Evolutionary conservation across 2,888 invertebrate genomes (phyloP).

Genomic region (Crocallis elinguaria): DNA sequence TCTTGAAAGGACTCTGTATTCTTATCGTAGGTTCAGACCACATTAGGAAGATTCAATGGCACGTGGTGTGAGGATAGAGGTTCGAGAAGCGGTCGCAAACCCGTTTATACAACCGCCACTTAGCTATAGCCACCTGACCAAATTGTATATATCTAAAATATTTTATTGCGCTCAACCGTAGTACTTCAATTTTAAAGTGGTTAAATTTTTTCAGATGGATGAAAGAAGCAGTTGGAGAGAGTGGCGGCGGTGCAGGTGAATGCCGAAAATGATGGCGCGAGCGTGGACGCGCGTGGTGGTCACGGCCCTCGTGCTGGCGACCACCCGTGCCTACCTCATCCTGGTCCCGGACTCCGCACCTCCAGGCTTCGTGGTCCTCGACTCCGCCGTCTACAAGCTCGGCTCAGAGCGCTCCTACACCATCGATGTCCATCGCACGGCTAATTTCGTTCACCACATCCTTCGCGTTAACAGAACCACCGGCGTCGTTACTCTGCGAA

Average conservation of each 20-base stretch:
- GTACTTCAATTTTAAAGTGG: neutral
- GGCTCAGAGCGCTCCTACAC: constrained; percentile 92
- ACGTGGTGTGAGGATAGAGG: neutral
- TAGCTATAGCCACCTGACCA: neutral
- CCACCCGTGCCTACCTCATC: constrained; percentile 81
- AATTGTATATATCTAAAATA: neutral
- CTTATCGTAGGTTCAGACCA: neutral
- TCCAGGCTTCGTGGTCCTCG: constrained; percentile 89
- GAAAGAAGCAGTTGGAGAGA: constrained; percentile 56
- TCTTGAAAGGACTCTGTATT: neutral
- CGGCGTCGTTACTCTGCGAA: constrained; percentile 90
- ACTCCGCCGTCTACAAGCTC: constrained; percentile 91
- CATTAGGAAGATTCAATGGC: neutral
- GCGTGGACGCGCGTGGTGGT: constrained; percentile 60
- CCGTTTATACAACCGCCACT: neutral
- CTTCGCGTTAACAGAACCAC: constrained; percentile 90
- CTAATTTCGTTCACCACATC: constrained; percentile 92
- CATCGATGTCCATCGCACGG: constrained; percentile 92
- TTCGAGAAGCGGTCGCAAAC: neutral
- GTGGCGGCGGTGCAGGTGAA: constrained; percentile 78
- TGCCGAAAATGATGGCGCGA: constrained; percentile 53
- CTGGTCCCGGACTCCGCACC: constrained; percentile 85
- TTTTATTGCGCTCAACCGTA: neutral
- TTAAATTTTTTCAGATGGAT: constrained; percentile 65
- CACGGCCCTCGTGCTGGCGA: constrained; percentile 58